Conservation (phyloP, 2,797 vertebrate genomes). For the Paedocypris micromegethes region DNA sequence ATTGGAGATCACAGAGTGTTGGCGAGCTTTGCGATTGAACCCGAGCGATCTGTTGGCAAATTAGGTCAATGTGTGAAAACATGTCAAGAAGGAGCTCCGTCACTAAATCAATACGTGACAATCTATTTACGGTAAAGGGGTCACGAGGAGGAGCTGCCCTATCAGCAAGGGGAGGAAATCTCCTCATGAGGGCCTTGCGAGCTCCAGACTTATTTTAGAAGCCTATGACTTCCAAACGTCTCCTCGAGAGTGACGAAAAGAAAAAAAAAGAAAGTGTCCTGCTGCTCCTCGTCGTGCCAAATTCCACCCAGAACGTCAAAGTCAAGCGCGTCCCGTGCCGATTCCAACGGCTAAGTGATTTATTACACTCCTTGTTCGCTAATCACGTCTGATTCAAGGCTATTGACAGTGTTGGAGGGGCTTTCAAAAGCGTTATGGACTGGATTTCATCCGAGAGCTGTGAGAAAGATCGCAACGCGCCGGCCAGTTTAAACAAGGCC, state of each 20-base stretch:
- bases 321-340: conserved; percentile 42
- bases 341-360: conserved; percentile 11
- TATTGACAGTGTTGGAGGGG: conserved; percentile 4
- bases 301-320: conserved; percentile 55
- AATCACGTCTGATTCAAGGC: conserved; percentile 32
- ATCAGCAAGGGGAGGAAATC: conserved; percentile 44
- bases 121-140: conserved; percentile 72
- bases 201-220: conserved; percentile 57
- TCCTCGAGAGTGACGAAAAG: conserved; percentile 50
- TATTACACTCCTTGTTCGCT: conserved; percentile 6
- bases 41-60: conserved; percentile 62
- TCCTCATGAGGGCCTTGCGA: conserved; percentile 53
- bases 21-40: conserved; percentile 45
- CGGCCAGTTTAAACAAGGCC: conserved; percentile 38
- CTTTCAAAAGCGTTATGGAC: conserved; percentile 17
- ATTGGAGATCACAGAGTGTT: conserved; percentile 36
- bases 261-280: conserved; percentile 41
- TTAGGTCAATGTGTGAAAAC: conserved; percentile 67
- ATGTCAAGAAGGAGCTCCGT: conserved; percentile 61
- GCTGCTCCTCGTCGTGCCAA: conserved; percentile 53
- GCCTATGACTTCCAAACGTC: conserved; percentile 59
- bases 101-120: conserved; percentile 67
- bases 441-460: conserved; percentile 10
- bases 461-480: conserved; percentile 27
- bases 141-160: conserved; percentile 62